A percentile compares a stretch with the other conserved stretches of the same genome.
phyloP scores from a whole-genome alignment of 2,888 invertebrate genomes.

The Platycheirus albimanus region DNA sequence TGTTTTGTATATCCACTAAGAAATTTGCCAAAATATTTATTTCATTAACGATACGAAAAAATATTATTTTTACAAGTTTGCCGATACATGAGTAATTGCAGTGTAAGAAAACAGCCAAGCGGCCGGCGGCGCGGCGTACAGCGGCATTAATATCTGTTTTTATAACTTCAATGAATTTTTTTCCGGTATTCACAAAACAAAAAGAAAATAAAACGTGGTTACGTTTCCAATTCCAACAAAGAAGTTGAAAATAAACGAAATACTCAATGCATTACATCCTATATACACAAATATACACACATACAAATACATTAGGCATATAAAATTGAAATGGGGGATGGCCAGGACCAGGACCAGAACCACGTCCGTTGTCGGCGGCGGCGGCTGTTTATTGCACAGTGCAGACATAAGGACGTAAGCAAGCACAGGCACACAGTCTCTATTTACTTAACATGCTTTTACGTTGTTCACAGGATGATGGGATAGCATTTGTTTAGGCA shows the following conservation, averaged over 20 bases:
- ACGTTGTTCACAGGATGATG: constrained; percentile 35
- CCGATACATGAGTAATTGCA: not conserved
- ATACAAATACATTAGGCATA: not conserved
- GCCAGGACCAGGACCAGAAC: constrained; percentile 18
- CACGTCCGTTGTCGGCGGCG: constrained; percentile 28
- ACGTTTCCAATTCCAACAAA: constrained; percentile 24
- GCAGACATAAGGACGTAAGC: constrained; percentile 45
- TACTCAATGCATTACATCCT: constrained; percentile 25
- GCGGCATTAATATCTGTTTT: constrained; percentile 2
- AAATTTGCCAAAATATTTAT: not conserved
- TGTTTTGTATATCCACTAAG: not conserved
- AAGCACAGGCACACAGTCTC: constrained; percentile 58
- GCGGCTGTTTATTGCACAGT: constrained; percentile 48
- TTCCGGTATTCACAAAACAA: constrained; percentile 39
- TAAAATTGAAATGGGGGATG: not conserved
- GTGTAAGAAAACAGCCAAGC: not conserved
- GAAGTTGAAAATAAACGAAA: constrained; percentile 19
- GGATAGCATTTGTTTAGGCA: constrained; percentile 45
- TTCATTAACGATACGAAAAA: too few relatives aligned
- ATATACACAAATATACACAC: constrained; percentile 6
- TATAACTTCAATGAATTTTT: constrained; percentile 28
- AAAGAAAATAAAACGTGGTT: constrained; percentile 42
- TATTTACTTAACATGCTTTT: constrained; percentile 57
- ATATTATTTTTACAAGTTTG: not conserved
- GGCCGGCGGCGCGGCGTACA: too few relatives aligned